Percentiles rank a stretch among this genome's conserved stretches.
phyloP scores from a whole-genome alignment of 2,113 vertebrate species.

The Alosa alosa region DNA sequence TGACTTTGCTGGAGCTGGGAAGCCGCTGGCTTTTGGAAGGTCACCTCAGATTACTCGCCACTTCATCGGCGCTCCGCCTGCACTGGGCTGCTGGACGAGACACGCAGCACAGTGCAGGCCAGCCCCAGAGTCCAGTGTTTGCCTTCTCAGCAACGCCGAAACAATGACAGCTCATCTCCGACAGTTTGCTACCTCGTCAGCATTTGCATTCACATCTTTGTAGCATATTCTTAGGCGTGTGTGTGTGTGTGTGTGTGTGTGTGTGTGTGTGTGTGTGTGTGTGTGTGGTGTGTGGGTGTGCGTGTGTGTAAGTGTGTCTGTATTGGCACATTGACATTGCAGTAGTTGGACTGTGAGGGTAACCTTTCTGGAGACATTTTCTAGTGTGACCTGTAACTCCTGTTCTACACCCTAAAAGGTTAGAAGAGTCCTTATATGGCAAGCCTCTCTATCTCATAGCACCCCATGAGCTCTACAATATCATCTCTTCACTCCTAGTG shows the following conservation, averaged over 20 bases:
- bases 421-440: too few species aligned
- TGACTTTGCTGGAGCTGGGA: neutral
- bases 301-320: neutral
- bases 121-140: neutral
- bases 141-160: too few species aligned
- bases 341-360: neutral
- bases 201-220: neutral
- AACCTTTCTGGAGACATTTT: neutral
- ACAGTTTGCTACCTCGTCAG: too few species aligned
- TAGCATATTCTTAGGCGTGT: neutral
- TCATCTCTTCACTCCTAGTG: neutral
- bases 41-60: neutral
- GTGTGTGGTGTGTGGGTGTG: neutral
- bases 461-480: too few species aligned
- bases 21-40: neutral
- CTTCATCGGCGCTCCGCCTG: neutral
- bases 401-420: too few species aligned
- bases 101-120: too few species aligned
- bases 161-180: too few species aligned
- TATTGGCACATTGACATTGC: neutral
- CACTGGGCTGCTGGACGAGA: neutral
- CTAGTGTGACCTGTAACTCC: neutral
- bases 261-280: too few species aligned
- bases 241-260: too few species aligned
- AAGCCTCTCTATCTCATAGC: too few species aligned